Evolutionary conservation across 1,140 invertebrate species (phyloP), one percentile per base, ranked within the genome.

Genomic region (Teleopsis dalmanni): DNA sequence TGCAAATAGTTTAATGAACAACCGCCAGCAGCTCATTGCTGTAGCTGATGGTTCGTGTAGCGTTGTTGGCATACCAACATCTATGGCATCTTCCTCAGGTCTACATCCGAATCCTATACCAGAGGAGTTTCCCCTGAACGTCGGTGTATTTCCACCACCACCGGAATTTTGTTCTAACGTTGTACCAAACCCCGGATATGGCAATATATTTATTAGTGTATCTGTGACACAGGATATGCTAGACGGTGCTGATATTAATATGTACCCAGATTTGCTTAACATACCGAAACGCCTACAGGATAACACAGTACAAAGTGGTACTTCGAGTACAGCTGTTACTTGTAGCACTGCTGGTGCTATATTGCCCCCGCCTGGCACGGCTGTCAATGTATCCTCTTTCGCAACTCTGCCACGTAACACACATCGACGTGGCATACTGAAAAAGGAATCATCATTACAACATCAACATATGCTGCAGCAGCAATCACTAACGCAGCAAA

Each of bases 251-350:
- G 75, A 77, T 56, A 70, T 78, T 33, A 76, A 82, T 50, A 78
- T 82, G 47, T 90, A 87, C 71, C 86, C 86, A 23, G 86, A 89
- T 62, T 68, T 89, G 13, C 72, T 89, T 37, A 85, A 89, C 63
- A 79, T 84, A 34, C 78, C 78, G 48, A 73, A 81, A 35, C 65
- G 72, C 3, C 75, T 78, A 44, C 79, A 81, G 57, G 71, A 69
- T 48, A 64, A 70, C 55, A 42, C 49, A 44, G 44, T 29, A 48
- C 46, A 60, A 46, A 47, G 47, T 29, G 52, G 50, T 19, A 37
- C 31, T 3, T 49, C 47, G 10, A 29, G 18, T 29, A 27, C 33
- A 36, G 26, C 55, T 13, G 46, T 38, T n/a, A 40, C 36, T 6
- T n/a, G 19, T 49, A 46, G 50, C 33, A 49, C 49, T 26, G 8